phyloP scores from a whole-genome alignment of 2,113 vertebrate genomes.

The Tinamus guttatus region DNA sequence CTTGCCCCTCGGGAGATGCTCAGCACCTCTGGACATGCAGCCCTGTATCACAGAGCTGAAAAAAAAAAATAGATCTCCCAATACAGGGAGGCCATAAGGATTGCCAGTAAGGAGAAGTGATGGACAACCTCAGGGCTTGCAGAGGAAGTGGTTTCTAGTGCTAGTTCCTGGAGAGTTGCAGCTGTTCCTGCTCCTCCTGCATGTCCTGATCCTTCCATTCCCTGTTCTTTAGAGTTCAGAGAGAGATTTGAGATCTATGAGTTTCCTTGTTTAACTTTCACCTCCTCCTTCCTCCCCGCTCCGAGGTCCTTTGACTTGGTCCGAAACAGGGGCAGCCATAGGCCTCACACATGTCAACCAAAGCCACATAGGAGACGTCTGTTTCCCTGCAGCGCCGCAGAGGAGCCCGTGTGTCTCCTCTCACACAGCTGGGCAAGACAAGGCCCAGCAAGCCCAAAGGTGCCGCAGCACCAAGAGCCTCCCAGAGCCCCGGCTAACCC shows the following conservation, averaged over 20 bases:
- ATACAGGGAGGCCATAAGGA: rapidly evolving
- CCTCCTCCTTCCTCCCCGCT: not conserved
- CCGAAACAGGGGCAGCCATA: not conserved
- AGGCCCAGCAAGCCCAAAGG: rapidly evolving
- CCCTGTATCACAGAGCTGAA: not conserved
- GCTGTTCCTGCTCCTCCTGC: not conserved
- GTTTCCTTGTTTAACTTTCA: not conserved
- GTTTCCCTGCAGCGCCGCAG: rapidly evolving
- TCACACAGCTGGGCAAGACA: rapidly evolving
- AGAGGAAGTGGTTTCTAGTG: not conserved
- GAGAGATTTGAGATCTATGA: not conserved
- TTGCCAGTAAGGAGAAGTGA: not conserved
- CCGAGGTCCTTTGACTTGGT: not conserved
- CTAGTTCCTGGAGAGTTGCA: not conserved
- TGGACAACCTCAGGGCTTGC: not conserved
- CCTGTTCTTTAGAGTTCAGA: not conserved
- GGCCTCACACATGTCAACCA: not conserved
- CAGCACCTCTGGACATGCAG: not conserved
- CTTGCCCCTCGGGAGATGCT: rapidly evolving
- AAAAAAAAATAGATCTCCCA: not conserved
- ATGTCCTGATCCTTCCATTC: not conserved
- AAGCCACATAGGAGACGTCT: rapidly evolving
- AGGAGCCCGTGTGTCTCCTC: not conserved
- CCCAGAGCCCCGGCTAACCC: not conserved
- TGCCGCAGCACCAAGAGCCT: not conserved